Base-by-base conservation (phyloP, 2,797 vertebrate genomes). In the Sebastiscus albofasciatus region DNA sequence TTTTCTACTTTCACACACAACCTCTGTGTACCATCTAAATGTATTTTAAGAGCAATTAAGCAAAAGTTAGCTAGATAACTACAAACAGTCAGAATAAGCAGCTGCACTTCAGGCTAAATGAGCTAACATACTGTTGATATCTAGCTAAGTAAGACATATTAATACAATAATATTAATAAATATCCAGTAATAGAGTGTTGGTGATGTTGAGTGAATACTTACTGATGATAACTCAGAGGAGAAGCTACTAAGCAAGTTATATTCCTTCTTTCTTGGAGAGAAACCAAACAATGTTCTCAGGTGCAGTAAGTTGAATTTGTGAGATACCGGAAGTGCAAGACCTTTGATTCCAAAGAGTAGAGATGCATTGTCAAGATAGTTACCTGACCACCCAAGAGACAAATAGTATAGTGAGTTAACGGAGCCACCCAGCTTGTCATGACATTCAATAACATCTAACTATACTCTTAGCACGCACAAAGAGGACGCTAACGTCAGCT, bases 311-410 rank as follows among this genome's bases (percentile, higher is more conserved):
- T 72, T 83, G 13, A 82, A 29, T 8, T 8, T 67, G 2, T 2
- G 26, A 69, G 31, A 65, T 1, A 11, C 1, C 20, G 74, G 81
- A 84, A 88, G 79, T 36, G 16, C 12, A 27, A 12, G 13, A 69
- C 13, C 20, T 55, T 52, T 64, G 4, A 56, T 6, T 39, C 55
- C 8, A 70, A 77, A 82, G 60, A 72, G 22, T 3, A 2, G 1
- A 56, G 8, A 27, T 8, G 1, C n/a, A 1, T 0, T 1, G 6
- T 13, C 69, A 77, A 81, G 84, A 87, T 49, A 36, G 8, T 61
- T 55, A 31, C 10, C 67, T 14, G 0, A 1, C 12, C 8, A 13
- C 1, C 2, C 12, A 11, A 12, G 6, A 31, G 1, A 5, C 16
- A 9, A 49, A 13, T 1, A 4, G 12, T 2, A 36, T 12, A 36